These are phyloP conservation scores for Aplochiton taeniatus DNA, from an alignment of 2,797 vertebrate species.

Conservation along the genomic window DNA sequence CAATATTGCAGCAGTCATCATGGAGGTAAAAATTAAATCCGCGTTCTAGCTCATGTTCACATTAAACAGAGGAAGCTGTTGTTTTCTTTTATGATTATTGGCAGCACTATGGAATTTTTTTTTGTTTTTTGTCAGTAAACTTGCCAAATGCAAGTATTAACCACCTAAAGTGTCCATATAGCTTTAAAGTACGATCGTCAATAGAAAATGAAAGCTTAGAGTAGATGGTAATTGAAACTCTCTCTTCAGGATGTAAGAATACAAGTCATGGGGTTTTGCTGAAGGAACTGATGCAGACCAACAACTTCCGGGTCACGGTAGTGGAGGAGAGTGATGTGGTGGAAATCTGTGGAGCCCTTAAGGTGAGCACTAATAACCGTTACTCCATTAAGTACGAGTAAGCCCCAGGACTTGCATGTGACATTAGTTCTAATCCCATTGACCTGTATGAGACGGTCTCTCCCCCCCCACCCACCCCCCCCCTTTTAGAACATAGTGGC, in stretches of 20 bases:
- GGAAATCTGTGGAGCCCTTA: slow-evolving; percentile 97
- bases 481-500: slow-evolving; percentile 89
- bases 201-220: no score
- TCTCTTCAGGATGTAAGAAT: slow-evolving; percentile 84
- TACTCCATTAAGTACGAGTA: not conserved
- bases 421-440: no score
- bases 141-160: no score
- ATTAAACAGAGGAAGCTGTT: not conserved
- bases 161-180: no score
- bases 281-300: slow-evolving; percentile 95
- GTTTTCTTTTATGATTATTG: not conserved
- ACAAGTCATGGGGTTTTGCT: slow-evolving; percentile 79
- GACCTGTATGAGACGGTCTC: not conserved
- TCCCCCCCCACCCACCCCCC: not conserved
- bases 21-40: slow-evolving; percentile 12
- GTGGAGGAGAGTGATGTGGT: slow-evolving; percentile 92
- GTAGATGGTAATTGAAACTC: no score
- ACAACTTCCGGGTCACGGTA: slow-evolving; percentile 89
- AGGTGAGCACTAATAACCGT: slow-evolving; percentile 73
- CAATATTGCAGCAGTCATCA: slow-evolving; percentile 14
- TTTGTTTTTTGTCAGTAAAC: no score
- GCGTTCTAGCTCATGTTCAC: not conserved
- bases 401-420: no score
- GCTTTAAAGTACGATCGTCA: no score
- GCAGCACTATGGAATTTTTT: no score